Percentiles rank a stretch among this genome's conserved stretches.
phyloP scores from a whole-genome alignment of 2,888 invertebrate species.

The Dioctria rufipes region DNA sequence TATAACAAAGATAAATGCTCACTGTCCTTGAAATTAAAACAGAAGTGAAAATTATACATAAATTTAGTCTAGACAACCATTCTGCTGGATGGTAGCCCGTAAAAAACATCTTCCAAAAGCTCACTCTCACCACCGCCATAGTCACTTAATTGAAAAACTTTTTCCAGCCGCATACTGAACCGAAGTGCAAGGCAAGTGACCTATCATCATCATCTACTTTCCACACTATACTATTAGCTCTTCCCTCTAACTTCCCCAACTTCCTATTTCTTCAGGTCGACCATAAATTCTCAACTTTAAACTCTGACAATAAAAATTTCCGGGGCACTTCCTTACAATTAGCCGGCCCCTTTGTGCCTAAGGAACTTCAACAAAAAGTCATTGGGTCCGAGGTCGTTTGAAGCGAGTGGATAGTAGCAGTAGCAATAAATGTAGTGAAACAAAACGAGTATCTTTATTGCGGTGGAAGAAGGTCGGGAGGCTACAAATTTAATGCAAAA shows the following conservation, averaged over 20 bases:
- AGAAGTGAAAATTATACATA: constrained; percentile 31
- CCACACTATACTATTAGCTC: too few species aligned
- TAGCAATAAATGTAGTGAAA: constrained; percentile 17
- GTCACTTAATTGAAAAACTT: constrained; percentile 45
- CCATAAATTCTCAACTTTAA: too few species aligned
- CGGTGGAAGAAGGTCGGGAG: neutral
- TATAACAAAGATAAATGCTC: constrained; percentile 29
- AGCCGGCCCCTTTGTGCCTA: constrained; percentile 41
- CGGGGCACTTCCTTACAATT: constrained; percentile 49
- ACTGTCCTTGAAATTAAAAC: constrained; percentile 50
- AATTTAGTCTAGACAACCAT: constrained; percentile 31
- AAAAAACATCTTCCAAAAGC: constrained; percentile 18
- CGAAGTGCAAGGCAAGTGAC: too few species aligned
- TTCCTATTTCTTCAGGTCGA: neutral
- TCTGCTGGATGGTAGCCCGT: neutral
- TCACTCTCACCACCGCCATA: constrained; percentile 30
- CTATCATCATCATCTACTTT: too few species aligned
- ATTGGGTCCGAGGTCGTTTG: constrained; percentile 2
- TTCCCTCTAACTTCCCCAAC: neutral
- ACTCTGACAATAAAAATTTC: constrained; percentile 41
- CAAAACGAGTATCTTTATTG: neutral
- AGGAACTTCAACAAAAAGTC: constrained; percentile 34
- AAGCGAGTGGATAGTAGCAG: constrained; percentile 22
- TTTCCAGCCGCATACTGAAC: too few species aligned
- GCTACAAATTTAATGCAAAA: too few species aligned